Percentiles rank a stretch among this genome's conserved stretches.
These are phyloP conservation scores for Syngnathoides biaculeatus DNA, from an alignment of 2,113 vertebrate species.

Conservation along the genomic window DNA sequence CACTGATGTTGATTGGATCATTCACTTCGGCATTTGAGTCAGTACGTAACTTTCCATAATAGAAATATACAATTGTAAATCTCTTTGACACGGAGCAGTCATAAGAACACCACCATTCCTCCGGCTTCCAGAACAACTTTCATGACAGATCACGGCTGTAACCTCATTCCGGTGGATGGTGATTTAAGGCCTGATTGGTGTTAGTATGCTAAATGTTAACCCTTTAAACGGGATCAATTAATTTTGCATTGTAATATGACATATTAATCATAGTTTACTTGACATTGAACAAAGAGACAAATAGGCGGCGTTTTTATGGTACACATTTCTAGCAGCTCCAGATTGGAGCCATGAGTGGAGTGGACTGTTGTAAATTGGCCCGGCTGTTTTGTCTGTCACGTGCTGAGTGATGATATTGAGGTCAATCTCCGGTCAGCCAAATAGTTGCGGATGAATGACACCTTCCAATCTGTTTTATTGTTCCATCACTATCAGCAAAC, in stretches of 20 bases:
- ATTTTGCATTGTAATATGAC: neutral
- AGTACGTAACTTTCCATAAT: constrained; percentile 27
- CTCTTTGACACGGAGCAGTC: neutral
- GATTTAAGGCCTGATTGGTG: neutral
- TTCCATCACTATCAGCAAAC: constrained; percentile 57
- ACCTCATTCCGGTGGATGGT: neutral
- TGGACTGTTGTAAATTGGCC: constrained; percentile 47
- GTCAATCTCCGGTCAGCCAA: constrained; percentile 63
- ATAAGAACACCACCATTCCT: neutral
- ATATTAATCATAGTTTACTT: neutral
- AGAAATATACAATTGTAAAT: neutral
- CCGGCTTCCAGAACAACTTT: neutral
- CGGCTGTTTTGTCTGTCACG: constrained; percentile 45
- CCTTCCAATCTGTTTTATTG: constrained; percentile 59
- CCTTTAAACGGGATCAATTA: neutral
- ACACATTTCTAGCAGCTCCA: constrained; percentile 18
- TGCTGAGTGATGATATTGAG: constrained; percentile 57
- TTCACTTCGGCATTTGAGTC: constrained; percentile 36
- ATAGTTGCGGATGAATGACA: constrained; percentile 55
- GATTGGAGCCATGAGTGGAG: neutral
- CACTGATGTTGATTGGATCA: neutral
- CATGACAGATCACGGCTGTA: neutral
- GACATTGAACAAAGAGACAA: neutral
- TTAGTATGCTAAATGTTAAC: neutral
- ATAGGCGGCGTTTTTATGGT: neutral